Evolutionary conservation across 2,888 invertebrate genomes (phyloP), one percentile per base, ranked within the genome.

Genomic region (Hemistola chrysoprasaria): DNA sequence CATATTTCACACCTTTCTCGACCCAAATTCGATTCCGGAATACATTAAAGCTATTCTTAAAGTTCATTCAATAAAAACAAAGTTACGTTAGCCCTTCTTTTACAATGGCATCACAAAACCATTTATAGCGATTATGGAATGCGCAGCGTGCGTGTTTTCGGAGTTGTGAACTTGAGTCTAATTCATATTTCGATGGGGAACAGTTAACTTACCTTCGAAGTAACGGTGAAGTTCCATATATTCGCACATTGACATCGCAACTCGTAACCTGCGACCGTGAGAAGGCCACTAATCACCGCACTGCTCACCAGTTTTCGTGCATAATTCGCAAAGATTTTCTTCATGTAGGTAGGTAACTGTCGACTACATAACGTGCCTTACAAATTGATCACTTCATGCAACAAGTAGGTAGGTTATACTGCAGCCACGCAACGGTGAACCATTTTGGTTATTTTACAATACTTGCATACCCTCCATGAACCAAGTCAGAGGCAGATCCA

Each of bases 201-300:
- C 64, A 62, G 65, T 71, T 71, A 63, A 21, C 34, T 40, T 56
- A 50, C 23, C 53, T 53, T 52, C 53, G 54, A 56, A 41, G 35
- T 75, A 76, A 68, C 77, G 73, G 77, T 71, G 62, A 49, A 62
- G 57, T 57, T 59, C 56, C 62, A 61, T 64, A 59, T 55, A 62
- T 66, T 65, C 50, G 46, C 56, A 56, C 56, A 59, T 65, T 66
- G 62, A 64, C 53, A 50, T 48, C 43, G 21, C 26, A 35, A 44
- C 32, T 27, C 32, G 29, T 35, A 41, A 34, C 39, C 35, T 41
- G 40, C 37, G 56, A 50, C 58, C 68, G 69, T 67, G 71, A 68
- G 71, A 71, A 69, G 62, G 56, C 54, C 47, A 49, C 40, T 46
- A 26, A 35, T 7, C 27, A 31, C 31, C 10, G 11, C 27, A 16